These are phyloP conservation scores for Chrysomallon squamiferum DNA, from an alignment of 1,140 invertebrate species.

Conservation along the genomic window DNA sequence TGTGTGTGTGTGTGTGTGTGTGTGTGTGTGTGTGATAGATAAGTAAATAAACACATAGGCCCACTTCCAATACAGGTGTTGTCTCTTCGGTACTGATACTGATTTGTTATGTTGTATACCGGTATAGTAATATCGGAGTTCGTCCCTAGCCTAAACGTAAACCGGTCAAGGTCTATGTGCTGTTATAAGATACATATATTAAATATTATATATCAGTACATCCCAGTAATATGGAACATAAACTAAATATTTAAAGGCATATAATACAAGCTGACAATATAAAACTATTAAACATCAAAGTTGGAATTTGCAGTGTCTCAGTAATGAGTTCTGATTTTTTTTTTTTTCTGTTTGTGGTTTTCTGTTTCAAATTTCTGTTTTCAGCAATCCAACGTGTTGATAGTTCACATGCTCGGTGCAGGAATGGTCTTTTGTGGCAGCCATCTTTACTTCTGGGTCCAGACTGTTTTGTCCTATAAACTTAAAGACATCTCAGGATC, in stretches of 20 bases:
- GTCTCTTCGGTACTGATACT: no score
- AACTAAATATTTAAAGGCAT: neutral
- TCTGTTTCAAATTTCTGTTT: no score
- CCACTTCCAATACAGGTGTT: no score
- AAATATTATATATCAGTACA: no score
- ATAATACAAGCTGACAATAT: neutral
- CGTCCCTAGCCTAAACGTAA: no score
- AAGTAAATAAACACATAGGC: no score
- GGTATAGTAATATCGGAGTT: no score
- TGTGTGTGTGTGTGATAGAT: no score
- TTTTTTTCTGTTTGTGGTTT: neutral
- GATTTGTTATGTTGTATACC: no score
- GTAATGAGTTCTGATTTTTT: neutral
- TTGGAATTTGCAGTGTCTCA: neutral
- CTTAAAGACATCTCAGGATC: constrained; percentile 67
- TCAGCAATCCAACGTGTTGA: constrained; percentile 73
- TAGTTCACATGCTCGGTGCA: constrained; percentile 76
- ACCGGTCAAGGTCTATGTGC: no score
- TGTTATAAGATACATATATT: no score
- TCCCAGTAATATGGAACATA: neutral
- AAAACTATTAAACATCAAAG: neutral
- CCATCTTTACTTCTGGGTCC: constrained; percentile 74
- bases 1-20: no score
- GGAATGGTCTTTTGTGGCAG: constrained; percentile 74
- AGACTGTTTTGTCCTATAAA: constrained; percentile 72